A percentile compares a stretch with the other conserved stretches of the same genome.
These are phyloP conservation scores for Drosophila helvetica DNA, from an alignment of 2,888 invertebrate species.

Conservation along the genomic window DNA sequence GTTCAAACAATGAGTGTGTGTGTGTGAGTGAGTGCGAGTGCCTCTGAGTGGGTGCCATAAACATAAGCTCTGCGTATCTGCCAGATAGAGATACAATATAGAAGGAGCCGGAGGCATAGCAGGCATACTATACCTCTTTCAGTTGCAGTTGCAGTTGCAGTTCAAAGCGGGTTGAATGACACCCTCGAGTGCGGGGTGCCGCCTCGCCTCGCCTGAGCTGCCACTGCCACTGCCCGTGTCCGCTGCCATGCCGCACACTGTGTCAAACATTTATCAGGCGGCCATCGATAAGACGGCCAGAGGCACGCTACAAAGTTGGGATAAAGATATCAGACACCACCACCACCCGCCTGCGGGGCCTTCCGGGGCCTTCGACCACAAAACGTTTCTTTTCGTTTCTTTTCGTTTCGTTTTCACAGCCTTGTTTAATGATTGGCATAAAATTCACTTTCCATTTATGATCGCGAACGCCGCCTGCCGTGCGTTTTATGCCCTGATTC, in stretches of 20 bases:
- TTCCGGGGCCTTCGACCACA: slow-evolving; percentile 29
- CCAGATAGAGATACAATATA: slow-evolving; percentile 53
- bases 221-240: slow-evolving; percentile 7
- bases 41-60: slow-evolving; percentile 30
- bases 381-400: slow-evolving; percentile 37
- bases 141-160: slow-evolving; percentile 21
- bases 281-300: slow-evolving; percentile 64
- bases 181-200: slow-evolving; percentile 22
- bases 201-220: no score
- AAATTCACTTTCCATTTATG: slow-evolving; percentile 73
- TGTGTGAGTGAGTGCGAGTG: not conserved
- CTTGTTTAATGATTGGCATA: slow-evolving; percentile 70
- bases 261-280: slow-evolving; percentile 77
- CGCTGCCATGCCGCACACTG: slow-evolving; percentile 45
- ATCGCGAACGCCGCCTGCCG: slow-evolving; percentile 54
- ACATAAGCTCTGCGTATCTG: slow-evolving; percentile 65
- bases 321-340: slow-evolving; percentile 67
- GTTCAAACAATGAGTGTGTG: slow-evolving; percentile 46
- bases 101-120: not conserved
- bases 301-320: slow-evolving; percentile 63
- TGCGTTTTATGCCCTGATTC: slow-evolving; percentile 52
- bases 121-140: slow-evolving; percentile 15
- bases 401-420: slow-evolving; percentile 62
- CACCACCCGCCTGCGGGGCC: not conserved
- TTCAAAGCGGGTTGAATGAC: slow-evolving; percentile 41